phyloP scores from a whole-genome alignment of 1,140 invertebrate genomes.

The Pectinophora gossypiella region DNA sequence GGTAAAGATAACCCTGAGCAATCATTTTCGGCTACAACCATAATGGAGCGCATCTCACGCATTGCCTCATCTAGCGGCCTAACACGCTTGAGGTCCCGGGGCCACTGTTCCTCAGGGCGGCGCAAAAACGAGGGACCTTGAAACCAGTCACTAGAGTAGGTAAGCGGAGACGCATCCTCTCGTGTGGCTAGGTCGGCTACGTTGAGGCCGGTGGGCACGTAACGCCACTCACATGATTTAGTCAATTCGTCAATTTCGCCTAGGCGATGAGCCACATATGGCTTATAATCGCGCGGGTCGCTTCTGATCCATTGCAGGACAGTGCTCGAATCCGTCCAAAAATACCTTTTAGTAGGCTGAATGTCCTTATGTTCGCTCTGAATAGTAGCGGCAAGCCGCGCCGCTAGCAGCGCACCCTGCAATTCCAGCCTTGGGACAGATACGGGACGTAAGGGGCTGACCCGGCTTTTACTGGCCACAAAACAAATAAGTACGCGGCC shows the following conservation, averaged over 20 bases:
- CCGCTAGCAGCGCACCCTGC: constrained; percentile 1
- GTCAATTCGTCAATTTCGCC: constrained; percentile 35
- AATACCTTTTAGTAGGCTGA: neutral
- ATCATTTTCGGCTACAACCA: neutral
- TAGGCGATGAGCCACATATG: constrained; percentile 51
- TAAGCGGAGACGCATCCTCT: neutral
- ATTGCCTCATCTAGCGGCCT: neutral
- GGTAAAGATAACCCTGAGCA: constrained; percentile 7
- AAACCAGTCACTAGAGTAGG: neutral
- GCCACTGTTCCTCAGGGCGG: neutral
- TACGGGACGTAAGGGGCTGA: neutral
- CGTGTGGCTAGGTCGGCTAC: neutral
- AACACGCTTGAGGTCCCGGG: neutral
- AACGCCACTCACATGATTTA: constrained; percentile 14
- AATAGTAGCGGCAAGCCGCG: neutral
- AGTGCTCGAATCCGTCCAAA: constrained; percentile 45
- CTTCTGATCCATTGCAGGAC: constrained; percentile 39
- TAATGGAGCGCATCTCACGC: neutral
- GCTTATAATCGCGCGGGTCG: constrained; percentile 26
- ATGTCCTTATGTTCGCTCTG: neutral
- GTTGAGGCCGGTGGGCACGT: neutral
- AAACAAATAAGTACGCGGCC: neutral
- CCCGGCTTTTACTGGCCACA: neutral
- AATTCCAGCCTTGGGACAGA: constrained; percentile 5
- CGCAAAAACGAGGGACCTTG: neutral